phyloP scores from a whole-genome alignment of 2,113 vertebrate genomes.

The Amphilophus citrinellus region DNA sequence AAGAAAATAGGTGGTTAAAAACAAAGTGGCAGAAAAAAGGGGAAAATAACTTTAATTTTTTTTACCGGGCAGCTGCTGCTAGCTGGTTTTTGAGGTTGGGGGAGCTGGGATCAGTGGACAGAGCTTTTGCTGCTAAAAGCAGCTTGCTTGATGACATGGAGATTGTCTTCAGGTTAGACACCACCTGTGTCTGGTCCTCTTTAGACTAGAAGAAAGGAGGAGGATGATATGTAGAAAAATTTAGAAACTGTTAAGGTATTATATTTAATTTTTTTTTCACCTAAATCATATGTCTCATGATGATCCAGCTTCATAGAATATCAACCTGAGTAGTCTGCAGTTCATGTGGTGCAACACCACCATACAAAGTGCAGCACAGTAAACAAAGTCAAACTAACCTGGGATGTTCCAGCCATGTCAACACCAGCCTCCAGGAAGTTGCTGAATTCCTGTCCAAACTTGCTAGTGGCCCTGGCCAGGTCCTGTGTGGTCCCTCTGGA shows the following conservation, averaged over 20 bases:
- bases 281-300: neutral
- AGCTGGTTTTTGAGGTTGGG: slow-evolving; percentile 98
- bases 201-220: slow-evolving; percentile 83
- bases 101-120: slow-evolving; percentile 92
- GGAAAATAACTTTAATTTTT: neutral
- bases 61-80: slow-evolving; percentile 92
- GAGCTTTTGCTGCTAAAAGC: slow-evolving; percentile 92
- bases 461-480: slow-evolving; percentile 90
- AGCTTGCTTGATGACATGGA: slow-evolving; percentile 99
- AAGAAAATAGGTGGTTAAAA: neutral
- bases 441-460: slow-evolving; percentile 95
- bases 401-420: slow-evolving; percentile 96
- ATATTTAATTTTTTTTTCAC: neutral
- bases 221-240: neutral
- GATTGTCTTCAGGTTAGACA: slow-evolving; percentile 97
- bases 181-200: slow-evolving; percentile 93
- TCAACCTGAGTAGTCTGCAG: neutral
- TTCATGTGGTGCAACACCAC: neutral
- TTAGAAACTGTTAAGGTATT: neutral
- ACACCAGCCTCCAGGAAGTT: slow-evolving; percentile 94
- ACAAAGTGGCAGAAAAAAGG: neutral
- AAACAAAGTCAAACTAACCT: slow-evolving; percentile 79
- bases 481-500: slow-evolving; percentile 95
- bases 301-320: neutral
- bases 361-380: neutral